phyloP scores from a whole-genome alignment of 2,888 invertebrate species.

The Drosophila mettleri region DNA sequence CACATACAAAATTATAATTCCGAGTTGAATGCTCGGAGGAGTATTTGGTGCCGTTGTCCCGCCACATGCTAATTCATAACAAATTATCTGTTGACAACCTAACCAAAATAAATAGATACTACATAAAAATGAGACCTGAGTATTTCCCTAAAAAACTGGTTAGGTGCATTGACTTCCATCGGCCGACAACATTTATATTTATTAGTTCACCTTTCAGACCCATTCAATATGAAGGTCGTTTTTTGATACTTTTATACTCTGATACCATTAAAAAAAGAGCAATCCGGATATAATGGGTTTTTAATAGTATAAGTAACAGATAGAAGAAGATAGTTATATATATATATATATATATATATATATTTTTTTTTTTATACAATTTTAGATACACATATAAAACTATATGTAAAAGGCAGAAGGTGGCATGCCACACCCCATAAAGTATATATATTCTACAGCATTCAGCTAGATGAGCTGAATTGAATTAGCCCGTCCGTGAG shows the following conservation, averaged over 20 bases:
- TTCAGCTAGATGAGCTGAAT: too few relatives aligned
- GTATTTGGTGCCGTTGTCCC: conserved; percentile 25
- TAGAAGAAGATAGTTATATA: too few relatives aligned
- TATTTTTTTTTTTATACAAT: too few relatives aligned
- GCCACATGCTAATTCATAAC: conserved; percentile 63
- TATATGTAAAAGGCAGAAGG: too few relatives aligned
- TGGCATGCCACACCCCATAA: too few relatives aligned
- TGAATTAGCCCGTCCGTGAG: too few relatives aligned
- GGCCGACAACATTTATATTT: conserved; percentile 18
- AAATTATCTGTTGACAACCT: conserved; percentile 47
- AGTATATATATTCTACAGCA: too few relatives aligned
- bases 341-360: too few relatives aligned
- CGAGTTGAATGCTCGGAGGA: conserved; percentile 67
- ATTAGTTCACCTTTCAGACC: conserved; percentile 36
- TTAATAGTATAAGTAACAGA: too few relatives aligned
- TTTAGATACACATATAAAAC: too few relatives aligned
- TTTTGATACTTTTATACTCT: conserved; percentile 17
- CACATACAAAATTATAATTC: conserved; percentile 29
- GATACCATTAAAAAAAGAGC: too few relatives aligned
- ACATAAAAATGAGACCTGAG: conserved; percentile 30
- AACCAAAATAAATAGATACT: conserved; percentile 57
- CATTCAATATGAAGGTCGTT: conserved; percentile 76
- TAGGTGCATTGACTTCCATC: conserved; percentile 66
- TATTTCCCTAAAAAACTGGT: conserved; percentile 41
- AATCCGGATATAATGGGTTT: too few relatives aligned